A percentile compares a stretch with the other conserved stretches of the same genome.
These are phyloP conservation scores for Drosophila navojoa DNA, from an alignment of 1,140 invertebrate species.

Conservation along the genomic window DNA sequence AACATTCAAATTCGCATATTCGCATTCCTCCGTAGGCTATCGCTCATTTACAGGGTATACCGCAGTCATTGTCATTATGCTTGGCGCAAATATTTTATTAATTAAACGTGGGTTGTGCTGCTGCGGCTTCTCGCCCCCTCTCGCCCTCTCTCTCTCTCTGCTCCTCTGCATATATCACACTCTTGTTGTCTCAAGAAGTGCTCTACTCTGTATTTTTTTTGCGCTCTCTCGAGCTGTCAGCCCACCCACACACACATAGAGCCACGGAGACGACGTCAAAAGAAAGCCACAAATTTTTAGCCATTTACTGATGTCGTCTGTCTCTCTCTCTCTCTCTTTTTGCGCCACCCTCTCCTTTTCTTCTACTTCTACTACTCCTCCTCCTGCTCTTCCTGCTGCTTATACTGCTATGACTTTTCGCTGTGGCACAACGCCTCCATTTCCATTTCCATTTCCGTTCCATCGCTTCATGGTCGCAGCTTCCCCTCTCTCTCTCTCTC, in stretches of 20 bases:
- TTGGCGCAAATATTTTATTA: slow-evolving; percentile 18
- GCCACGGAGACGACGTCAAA: slow-evolving; percentile 48
- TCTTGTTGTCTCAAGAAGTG: slow-evolving; percentile 19
- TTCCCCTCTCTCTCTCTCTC: background rate
- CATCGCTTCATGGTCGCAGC: background rate
- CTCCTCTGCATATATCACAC: slow-evolving; percentile 4
- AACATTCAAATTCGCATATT: too few relatives aligned
- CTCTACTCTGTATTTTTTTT: slow-evolving; percentile 10
- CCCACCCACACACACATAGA: slow-evolving; percentile 41
- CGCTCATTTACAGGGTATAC: slow-evolving; percentile 9
- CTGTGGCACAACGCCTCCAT: slow-evolving; percentile 23
- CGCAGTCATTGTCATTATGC: background rate
- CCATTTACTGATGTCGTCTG: slow-evolving; percentile 52
- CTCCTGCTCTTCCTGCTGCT: background rate
- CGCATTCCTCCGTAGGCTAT: too few relatives aligned
- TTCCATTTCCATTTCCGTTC: slow-evolving; percentile 28
- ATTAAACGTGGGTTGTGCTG: slow-evolving; percentile 40
- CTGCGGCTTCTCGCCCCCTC: too few relatives aligned
- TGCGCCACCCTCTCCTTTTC: background rate
- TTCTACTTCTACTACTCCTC: background rate
- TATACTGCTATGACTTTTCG: background rate
- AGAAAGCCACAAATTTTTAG: slow-evolving; percentile 69
- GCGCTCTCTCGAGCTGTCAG: background rate
- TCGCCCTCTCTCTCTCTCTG: background rate
- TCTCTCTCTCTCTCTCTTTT: background rate